These are phyloP conservation scores for Pangasianodon gigas DNA, from an alignment of 2,113 vertebrate genomes.

Conservation along the genomic window DNA sequence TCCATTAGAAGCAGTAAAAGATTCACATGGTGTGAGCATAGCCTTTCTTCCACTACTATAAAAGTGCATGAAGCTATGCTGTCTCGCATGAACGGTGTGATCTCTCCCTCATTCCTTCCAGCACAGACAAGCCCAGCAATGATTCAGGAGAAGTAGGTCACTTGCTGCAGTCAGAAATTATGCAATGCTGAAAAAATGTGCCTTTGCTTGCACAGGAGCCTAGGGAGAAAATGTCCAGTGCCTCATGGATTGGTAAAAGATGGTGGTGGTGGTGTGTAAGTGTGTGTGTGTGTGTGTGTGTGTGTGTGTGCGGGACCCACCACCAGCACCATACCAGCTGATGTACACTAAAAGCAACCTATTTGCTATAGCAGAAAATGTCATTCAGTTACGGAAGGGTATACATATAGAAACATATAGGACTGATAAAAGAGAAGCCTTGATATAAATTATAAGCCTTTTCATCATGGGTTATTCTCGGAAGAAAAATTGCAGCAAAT, in stretches of 20 bases:
- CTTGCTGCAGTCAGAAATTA: slow-evolving; percentile 49
- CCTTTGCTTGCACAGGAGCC: slow-evolving; percentile 33
- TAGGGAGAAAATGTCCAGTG: slow-evolving; percentile 35
- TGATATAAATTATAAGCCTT: slow-evolving; percentile 31
- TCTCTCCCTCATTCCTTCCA: slow-evolving; percentile 15
- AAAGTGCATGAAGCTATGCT: slow-evolving; percentile 30
- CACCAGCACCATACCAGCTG: neutral
- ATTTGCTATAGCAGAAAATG: neutral
- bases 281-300: neutral
- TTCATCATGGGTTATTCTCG: slow-evolving; percentile 42
- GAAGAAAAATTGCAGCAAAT: slow-evolving; percentile 50
- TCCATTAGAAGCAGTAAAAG: slow-evolving; percentile 22
- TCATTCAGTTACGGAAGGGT: neutral
- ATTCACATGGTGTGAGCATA: neutral
- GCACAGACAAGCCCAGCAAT: slow-evolving; percentile 42
- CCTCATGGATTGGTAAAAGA: slow-evolving; percentile 39
- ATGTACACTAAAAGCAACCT: slow-evolving; percentile 19
- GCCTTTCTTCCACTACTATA: slow-evolving; percentile 25
- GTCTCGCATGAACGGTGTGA: slow-evolving; percentile 24
- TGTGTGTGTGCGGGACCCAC: neutral
- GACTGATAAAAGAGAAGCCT: neutral
- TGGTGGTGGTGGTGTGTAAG: neutral
- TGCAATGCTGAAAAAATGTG: slow-evolving; percentile 54
- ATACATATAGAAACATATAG: neutral
- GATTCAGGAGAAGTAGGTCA: slow-evolving; percentile 54